Evolutionary conservation across 2,888 invertebrate species (phyloP).

Genomic region (Electrophaes corylata): DNA sequence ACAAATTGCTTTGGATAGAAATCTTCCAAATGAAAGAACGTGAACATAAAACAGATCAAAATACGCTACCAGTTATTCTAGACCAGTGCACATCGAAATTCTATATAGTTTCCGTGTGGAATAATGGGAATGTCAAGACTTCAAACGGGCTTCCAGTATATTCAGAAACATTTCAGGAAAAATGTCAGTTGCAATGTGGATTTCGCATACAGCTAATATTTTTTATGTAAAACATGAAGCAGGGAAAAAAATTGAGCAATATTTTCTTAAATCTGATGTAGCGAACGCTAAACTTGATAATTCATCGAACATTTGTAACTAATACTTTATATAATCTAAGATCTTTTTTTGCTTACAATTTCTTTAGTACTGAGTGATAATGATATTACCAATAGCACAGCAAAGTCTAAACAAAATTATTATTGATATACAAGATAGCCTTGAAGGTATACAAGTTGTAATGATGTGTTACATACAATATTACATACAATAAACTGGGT

Average conservation of each 20-base stretch:
- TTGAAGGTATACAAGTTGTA: no score
- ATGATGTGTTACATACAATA: no score
- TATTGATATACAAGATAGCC: no score
- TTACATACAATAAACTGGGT: no score
- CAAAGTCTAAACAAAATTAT: no score
- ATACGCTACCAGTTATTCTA: neutral
- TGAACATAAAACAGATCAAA: neutral
- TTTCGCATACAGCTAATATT: neutral
- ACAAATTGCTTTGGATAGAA: neutral
- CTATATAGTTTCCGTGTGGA: neutral
- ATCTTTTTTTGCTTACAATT: no score
- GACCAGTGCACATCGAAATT: constrained; percentile 2
- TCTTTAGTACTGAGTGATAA: no score
- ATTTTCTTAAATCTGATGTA: neutral
- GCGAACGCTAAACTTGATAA: neutral
- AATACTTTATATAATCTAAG: no score
- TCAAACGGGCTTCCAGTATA: constrained; percentile 1
- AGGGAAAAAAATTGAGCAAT: neutral
- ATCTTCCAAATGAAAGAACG: neutral
- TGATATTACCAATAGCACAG: no score
- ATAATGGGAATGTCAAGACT: constrained; percentile 15
- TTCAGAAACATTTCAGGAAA: neutral
- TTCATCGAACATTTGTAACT: neutral
- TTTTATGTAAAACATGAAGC: neutral
- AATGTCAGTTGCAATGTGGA: neutral